Conservation (phyloP, 2,888 invertebrate genomes). For the Phengaris arion region DNA sequence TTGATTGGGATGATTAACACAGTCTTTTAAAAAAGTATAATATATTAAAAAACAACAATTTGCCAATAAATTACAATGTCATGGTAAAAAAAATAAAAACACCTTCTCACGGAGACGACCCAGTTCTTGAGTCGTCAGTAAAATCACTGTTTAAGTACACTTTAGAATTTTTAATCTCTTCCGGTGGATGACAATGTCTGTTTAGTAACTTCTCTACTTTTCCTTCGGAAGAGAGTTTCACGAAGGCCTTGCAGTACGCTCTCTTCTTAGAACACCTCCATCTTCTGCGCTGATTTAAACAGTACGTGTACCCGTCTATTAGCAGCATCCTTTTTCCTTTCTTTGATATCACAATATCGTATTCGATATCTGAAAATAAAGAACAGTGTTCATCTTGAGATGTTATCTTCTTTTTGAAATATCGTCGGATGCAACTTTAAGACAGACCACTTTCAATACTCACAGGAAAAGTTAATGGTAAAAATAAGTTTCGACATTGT, state of each 20-base stretch:
- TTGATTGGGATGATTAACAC: neutral
- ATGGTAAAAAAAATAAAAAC: neutral
- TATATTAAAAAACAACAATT: constrained; percentile 7
- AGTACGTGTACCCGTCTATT: constrained; percentile 44
- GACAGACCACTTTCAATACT: too few relatives aligned
- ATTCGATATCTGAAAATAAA: constrained; percentile 33
- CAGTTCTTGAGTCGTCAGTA: constrained; percentile 3
- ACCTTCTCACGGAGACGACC: neutral
- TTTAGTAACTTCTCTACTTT: constrained; percentile 39
- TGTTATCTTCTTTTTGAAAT: neutral
- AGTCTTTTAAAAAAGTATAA: neutral
- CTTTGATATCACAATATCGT: constrained; percentile 36
- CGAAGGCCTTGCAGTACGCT: constrained; percentile 46
- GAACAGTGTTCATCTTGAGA: neutral
- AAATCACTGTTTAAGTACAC: neutral
- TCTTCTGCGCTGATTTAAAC: constrained; percentile 43
- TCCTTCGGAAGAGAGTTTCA: constrained; percentile 28
- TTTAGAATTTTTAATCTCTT: neutral
- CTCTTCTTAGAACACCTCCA: constrained; percentile 54
- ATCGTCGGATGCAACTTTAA: neutral
- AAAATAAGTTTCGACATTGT: too few relatives aligned
- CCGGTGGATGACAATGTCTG: constrained; percentile 41
- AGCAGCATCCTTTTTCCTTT: constrained; percentile 37
- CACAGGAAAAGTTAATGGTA: too few relatives aligned
- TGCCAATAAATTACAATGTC: neutral